Conservation (phyloP, 2,888 invertebrate genomes). For the Dasypogon diadema region DNA sequence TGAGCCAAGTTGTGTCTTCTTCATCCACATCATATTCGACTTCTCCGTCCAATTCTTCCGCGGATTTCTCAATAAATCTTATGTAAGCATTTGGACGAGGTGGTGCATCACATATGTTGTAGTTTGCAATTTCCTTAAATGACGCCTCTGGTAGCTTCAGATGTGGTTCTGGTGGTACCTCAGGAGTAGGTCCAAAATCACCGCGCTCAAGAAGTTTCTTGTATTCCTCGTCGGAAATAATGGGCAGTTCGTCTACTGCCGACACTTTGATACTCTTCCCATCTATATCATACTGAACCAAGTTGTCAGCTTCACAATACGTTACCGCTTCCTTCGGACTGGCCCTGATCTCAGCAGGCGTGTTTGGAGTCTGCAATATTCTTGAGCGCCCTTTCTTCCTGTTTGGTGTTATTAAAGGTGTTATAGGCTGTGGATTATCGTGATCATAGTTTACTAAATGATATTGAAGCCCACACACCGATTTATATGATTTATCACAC, state of each 20-base stretch:
- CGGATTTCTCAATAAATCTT: constrained; percentile 93
- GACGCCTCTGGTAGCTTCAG: constrained; percentile 78
- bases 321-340: constrained; percentile 79
- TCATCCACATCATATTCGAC: constrained; percentile 98
- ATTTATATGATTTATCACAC: constrained; percentile 88
- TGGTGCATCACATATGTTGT: constrained; percentile 85
- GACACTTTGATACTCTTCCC: constrained; percentile 79
- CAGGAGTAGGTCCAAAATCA: constrained; percentile 65
- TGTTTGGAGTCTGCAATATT: constrained; percentile 70
- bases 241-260: constrained; percentile 76
- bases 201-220: constrained; percentile 63
- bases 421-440: constrained; percentile 78
- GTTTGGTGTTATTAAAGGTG: constrained; percentile 74
- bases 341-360: constrained; percentile 67
- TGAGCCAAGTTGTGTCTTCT: constrained; percentile 96
- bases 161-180: constrained; percentile 67
- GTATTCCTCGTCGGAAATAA: constrained; percentile 78
- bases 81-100: constrained; percentile 90
- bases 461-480: constrained; percentile 86
- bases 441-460: constrained; percentile 89
- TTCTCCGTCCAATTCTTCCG: constrained; percentile 93
- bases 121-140: constrained; percentile 80
- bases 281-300: constrained; percentile 89
- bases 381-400: constrained; percentile 75
- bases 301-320: constrained; percentile 86